Conservation (phyloP, 2,113 vertebrate species). For the Glaucidium brasilianum region DNA sequence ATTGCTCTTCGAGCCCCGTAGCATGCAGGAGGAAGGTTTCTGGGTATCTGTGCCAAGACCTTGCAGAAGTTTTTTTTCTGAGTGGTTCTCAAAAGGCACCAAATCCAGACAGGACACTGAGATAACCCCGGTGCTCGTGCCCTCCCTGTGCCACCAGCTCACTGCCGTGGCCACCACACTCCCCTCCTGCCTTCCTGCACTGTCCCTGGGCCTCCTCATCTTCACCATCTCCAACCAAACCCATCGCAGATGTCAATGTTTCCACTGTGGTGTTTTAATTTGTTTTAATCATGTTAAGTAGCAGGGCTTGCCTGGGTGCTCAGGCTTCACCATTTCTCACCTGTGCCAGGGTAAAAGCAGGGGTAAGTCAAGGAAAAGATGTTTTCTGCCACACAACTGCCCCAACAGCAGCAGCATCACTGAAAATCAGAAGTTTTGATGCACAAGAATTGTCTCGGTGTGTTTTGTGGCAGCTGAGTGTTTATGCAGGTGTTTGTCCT, state of each 20-base stretch:
- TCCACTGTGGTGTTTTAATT: background rate
- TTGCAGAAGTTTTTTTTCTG: background rate
- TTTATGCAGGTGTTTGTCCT: background rate
- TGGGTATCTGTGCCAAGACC: background rate
- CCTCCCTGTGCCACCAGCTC: background rate
- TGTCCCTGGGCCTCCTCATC: background rate
- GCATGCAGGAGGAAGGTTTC: background rate
- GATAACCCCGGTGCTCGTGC: fast-evolving
- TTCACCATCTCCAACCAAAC: background rate
- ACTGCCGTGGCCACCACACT: background rate
- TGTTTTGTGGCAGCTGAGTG: background rate
- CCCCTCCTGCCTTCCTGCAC: background rate
- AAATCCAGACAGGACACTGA: background rate
- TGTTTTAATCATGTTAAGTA: background rate
- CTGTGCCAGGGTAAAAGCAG: background rate
- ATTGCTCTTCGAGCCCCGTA: background rate
- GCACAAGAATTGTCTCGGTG: background rate
- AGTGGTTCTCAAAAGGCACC: background rate
- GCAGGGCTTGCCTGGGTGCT: background rate
- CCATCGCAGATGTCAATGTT: fast-evolving
- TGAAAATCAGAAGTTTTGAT: background rate
- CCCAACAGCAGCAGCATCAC: background rate
- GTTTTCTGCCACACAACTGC: background rate
- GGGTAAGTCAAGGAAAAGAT: background rate
- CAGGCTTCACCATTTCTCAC: background rate